Evolutionary conservation across 2,797 vertebrate genomes (phyloP), one percentile per base, ranked within the genome.

Genomic region (Enteromius trimaculatus): DNA sequence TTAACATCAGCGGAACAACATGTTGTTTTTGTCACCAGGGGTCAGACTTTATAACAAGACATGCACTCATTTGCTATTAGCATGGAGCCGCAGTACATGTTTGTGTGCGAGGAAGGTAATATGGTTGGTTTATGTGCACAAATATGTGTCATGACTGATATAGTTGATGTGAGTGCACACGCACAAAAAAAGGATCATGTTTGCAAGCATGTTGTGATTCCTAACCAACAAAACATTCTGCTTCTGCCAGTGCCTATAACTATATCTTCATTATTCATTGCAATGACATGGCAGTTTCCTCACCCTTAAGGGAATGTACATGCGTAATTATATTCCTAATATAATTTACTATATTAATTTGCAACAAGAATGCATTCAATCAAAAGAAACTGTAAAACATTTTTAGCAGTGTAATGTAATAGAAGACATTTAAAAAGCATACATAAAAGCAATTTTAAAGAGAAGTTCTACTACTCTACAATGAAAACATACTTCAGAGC

Each of bases 21-120:
- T 79, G 68, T 77, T 82, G 83, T 81, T 81, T 80, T 82, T 83
- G 77, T 85, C 69, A 82, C 81, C 74, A 44, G 72, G 81, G 81
- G 58, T 51, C 58, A 72, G 62, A 81, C 55, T 80, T 86, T 71
- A 65, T 68, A 77, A 71, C 64, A 37, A 72, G 77, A 84, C 51
- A n/a, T 79, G 65, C 34, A 60, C 51, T 55, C 64, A 42, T 77
- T 55, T 31, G 34, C 47, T 34, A 55, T 64, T 58, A 60, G 68
- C n/a, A 17, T 72, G 64, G 60, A 74, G 51, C 69, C 74, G 29
- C 55, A 10, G 31, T 44, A 10, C 19, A 14, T 60, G 74, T 75
- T 77, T 60, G 14, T 78, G 51, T 31, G 49, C 1, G 1, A n/a
- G 39, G 26, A 62, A 69, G 2, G 39, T 70, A 49, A 78, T 31